Percentiles rank a stretch among this genome's conserved stretches.
Conservation (phyloP, 2,113 vertebrate species). For the Manacus vitellinus region DNA sequence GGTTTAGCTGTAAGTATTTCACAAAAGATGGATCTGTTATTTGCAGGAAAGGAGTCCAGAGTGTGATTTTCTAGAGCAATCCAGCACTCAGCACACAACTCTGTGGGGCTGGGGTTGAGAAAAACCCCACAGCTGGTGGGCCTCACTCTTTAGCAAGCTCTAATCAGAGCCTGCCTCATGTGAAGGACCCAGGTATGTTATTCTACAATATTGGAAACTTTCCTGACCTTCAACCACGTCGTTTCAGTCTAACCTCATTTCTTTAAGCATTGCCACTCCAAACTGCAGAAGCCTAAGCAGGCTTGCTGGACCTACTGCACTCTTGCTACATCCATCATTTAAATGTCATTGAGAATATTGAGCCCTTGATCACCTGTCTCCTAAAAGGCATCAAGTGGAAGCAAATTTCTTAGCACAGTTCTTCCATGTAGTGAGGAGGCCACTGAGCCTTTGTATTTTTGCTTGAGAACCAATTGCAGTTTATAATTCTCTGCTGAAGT, state of each 20-base stretch:
- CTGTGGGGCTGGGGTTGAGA: accelerated
- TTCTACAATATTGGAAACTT: not conserved
- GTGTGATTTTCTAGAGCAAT: not conserved
- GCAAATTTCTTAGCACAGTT: not conserved
- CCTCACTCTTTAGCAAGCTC: not conserved
- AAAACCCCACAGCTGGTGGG: not conserved
- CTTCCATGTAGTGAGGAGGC: not conserved
- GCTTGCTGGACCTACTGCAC: not conserved
- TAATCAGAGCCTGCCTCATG: not conserved
- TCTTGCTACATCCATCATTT: not conserved
- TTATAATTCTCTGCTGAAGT: not conserved
- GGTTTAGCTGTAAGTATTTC: not conserved
- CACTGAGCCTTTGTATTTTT: not conserved
- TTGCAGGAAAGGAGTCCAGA: not conserved
- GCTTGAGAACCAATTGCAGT: not conserved
- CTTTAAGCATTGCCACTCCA: not conserved
- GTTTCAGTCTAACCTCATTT: not conserved
- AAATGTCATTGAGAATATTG: not conserved
- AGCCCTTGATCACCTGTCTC: not conserved
- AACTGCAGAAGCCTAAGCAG: not conserved
- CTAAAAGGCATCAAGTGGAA: not conserved
- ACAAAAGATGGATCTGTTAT: not conserved
- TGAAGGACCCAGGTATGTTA: not conserved
- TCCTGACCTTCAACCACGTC: not conserved
- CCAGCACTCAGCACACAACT: not conserved